These are phyloP conservation scores for Marisa cornuarietis DNA, from an alignment of 1,140 invertebrate species.

Conservation along the genomic window DNA sequence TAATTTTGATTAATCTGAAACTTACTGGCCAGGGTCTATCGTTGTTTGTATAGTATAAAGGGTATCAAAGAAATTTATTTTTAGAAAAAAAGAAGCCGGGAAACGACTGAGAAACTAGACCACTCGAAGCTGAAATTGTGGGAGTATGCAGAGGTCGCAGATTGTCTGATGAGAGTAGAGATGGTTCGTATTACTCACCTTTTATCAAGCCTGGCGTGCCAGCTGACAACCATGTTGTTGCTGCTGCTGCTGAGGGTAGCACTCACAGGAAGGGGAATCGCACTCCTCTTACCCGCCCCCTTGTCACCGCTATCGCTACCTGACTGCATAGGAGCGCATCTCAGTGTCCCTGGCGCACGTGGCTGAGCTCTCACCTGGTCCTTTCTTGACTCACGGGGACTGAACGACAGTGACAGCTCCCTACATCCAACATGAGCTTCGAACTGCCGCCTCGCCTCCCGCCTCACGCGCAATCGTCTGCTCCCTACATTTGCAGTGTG, in stretches of 20 bases:
- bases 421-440: background rate
- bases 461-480: background rate
- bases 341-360: too few relatives aligned
- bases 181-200: background rate
- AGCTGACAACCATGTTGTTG: slow-evolving; percentile 22
- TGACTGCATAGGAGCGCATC: slow-evolving; percentile 22
- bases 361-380: too few relatives aligned
- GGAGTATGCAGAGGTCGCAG: background rate
- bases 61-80: background rate
- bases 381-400: too few relatives aligned
- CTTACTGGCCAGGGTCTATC: background rate
- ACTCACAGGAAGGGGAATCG: background rate
- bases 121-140: background rate
- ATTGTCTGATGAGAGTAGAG: background rate
- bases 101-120: background rate
- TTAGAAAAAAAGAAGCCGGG: background rate
- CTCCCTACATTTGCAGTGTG: background rate
- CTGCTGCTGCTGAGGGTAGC: background rate
- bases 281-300: slow-evolving; percentile 4
- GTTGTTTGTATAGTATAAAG: background rate
- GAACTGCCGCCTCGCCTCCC: background rate
- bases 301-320: slow-evolving; percentile 20
- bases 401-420: background rate
- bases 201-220: slow-evolving; percentile 21
- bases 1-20: background rate